Evolutionary conservation across 64 coral and sea anemone genomes (phyloP).

Genomic region (Hydrozoanthus tunicans): DNA sequence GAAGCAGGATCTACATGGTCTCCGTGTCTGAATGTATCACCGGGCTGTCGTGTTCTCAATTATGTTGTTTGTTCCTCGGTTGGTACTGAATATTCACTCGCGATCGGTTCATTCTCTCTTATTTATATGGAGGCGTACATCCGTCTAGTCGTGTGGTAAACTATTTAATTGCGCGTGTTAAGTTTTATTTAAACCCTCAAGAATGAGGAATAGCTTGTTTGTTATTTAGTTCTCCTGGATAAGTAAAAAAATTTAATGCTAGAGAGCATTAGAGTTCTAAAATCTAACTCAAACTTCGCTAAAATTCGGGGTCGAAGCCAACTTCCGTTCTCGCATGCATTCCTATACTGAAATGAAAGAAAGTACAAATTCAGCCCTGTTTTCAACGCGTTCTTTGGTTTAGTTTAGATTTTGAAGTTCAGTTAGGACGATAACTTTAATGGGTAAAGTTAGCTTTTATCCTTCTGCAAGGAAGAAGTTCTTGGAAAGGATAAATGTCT

Average conservation of each 20-base stretch:
- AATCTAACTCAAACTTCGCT: neutral
- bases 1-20: no score
- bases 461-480: neutral
- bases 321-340: slow-evolving; percentile 16
- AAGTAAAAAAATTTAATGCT: neutral
- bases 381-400: neutral
- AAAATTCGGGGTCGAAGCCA: neutral
- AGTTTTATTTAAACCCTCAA: no score
- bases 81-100: no score
- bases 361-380: neutral
- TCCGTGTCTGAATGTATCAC: no score
- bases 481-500: slow-evolving; percentile 24
- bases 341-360: neutral
- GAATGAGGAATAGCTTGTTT: neutral
- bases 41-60: no score
- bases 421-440: neutral
- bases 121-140: no score
- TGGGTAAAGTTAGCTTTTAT: neutral
- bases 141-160: neutral
- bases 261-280: neutral
- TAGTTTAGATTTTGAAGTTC: neutral
- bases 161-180: no score
- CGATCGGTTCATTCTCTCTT: no score
- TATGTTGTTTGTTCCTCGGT: no score
- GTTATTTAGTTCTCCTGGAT: neutral